Evolutionary conservation across 2,797 vertebrate species (phyloP), one percentile per base, ranked within the genome.

Genomic region (Myotis vivesi): DNA sequence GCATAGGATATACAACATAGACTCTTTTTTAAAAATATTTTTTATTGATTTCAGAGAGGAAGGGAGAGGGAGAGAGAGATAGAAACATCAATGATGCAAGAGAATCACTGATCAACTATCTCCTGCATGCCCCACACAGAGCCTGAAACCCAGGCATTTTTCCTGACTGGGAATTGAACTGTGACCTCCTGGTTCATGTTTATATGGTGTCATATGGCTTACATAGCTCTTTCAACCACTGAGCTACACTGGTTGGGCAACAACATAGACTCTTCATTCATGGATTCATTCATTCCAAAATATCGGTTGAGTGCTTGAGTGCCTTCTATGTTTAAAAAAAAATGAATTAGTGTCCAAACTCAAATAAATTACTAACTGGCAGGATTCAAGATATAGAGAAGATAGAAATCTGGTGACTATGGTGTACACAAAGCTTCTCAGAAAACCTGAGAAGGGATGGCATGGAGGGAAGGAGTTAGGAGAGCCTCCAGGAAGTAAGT

Each of bases 221-320:
- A 28, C 25, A 59, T 28, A 59, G 57, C 57, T 4, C 57, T 59
- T 59, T 59, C 25, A 59, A 59, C 23, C 55, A 57, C 23, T 57
- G 23, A 57, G 55, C 22, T 57, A 25, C 22, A 57, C 23, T 57
- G 55, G 23, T 25, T 57, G 22, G 55, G 55, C 23, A 11, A 82
- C 51, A 64, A 69, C 16, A 83, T 3, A 80, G 46, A 38, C 55
- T 68, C 33, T 86, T 73, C 44, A 87, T 85, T 93, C 44, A 84
- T 68, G 20, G 5, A 16, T 53, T 64, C 19, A 82, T 73, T 92
- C 22, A 85, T 51, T 91, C 28, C 44, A 80, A 83, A 75, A 64
- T 86, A 71, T 92, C n/a, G 92, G 77, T 68, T 84, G 69, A 93
- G 15, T 38, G 8, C 16, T 68, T 81, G 64, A 93, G 22, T 38